Evolutionary conservation across 2,797 vertebrate species (phyloP).

Genomic region (Lepilemur ruficaudatus): DNA sequence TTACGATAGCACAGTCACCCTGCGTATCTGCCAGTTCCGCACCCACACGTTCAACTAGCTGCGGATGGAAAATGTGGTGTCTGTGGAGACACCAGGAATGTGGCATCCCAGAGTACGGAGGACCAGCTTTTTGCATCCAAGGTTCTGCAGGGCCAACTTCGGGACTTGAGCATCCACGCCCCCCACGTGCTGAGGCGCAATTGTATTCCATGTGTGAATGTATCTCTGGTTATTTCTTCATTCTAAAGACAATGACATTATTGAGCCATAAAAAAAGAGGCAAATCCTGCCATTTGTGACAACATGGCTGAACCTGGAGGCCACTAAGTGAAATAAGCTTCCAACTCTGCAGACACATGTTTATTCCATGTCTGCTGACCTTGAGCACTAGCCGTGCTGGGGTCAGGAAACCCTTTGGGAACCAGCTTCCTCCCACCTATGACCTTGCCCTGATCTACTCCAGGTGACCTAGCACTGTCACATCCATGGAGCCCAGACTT

Average conservation of each 20-base stretch:
- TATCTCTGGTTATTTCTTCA: not conserved
- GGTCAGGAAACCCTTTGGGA: not conserved
- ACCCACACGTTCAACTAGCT: not conserved
- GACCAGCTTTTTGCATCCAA: not conserved
- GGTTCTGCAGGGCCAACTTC: not conserved
- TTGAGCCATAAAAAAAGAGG: no score
- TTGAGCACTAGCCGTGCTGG: not conserved
- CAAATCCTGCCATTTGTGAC: no score
- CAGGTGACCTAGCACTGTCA: not conserved
- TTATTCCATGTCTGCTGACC: not conserved
- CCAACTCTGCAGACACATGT: not conserved
- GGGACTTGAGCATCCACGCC: not conserved
- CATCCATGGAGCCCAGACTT: not conserved
- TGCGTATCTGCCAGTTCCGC: not conserved
- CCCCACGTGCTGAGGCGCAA: fast-evolving
- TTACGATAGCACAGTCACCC: not conserved
- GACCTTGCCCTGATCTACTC: not conserved
- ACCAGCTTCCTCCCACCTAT: not conserved
- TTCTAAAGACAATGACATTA: not conserved
- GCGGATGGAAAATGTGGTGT: not conserved
- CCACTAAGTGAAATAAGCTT: no score
- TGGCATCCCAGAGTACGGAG: not conserved
- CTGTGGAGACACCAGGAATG: not conserved
- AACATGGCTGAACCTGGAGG: no score
- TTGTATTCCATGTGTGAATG: not conserved